Conservation (phyloP, 1,140 invertebrate species). For the Cardiocondyla obscurior region DNA sequence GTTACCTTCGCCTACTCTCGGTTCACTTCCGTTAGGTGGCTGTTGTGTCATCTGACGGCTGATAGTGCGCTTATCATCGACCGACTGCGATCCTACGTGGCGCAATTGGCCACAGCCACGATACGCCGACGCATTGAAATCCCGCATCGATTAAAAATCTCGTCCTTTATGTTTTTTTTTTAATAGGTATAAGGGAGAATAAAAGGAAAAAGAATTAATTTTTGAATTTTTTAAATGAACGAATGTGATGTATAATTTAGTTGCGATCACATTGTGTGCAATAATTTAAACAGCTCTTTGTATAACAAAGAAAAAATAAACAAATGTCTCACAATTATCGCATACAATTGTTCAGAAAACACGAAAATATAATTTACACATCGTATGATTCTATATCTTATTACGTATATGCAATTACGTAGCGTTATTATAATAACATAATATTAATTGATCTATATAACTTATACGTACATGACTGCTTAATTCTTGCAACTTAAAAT, state of each 20-base stretch:
- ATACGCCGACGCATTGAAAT: background rate
- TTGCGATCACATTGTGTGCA: background rate
- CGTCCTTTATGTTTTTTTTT: too few species aligned
- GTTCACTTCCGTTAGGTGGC: conserved; percentile 61
- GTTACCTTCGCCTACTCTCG: conserved; percentile 24
- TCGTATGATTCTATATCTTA: too few species aligned
- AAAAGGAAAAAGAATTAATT: too few species aligned
- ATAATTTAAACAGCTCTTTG: background rate
- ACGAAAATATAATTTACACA: background rate
- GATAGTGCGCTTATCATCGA: background rate
- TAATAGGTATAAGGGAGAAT: too few species aligned
- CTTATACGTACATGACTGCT: too few species aligned
- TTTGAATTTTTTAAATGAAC: too few species aligned
- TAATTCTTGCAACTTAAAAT: too few species aligned
- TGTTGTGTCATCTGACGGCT: conserved; percentile 6
- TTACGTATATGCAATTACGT: too few species aligned
- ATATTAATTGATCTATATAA: too few species aligned
- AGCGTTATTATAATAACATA: too few species aligned
- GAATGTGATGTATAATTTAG: background rate
- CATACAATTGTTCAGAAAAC: background rate
- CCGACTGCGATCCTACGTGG: background rate
- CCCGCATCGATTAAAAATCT: background rate
- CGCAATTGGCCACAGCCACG: background rate
- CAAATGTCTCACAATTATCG: background rate
- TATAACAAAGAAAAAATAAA: background rate